These are phyloP conservation scores for Struthidea cinerea DNA, from an alignment of 2,113 vertebrate genomes.

Conservation along the genomic window DNA sequence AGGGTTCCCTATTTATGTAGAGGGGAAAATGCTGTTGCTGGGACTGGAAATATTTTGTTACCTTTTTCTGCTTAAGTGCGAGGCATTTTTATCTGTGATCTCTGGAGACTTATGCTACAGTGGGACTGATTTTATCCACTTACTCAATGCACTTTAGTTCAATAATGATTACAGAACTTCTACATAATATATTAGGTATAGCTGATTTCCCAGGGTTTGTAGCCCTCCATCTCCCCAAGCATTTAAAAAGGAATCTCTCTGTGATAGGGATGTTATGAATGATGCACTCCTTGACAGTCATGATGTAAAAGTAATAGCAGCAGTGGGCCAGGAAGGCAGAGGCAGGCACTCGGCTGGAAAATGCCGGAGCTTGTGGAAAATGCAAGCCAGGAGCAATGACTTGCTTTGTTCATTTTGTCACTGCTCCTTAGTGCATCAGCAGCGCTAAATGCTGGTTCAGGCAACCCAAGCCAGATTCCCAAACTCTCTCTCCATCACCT, in stretches of 20 bases:
- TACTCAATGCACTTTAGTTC: conserved; percentile 68
- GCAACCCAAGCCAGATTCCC: background rate
- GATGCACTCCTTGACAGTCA: background rate
- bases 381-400: background rate
- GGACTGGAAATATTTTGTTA: conserved; percentile 74
- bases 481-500: background rate
- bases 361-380: background rate
- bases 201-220: conserved; percentile 63
- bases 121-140: conserved; percentile 75
- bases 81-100: conserved; percentile 70
- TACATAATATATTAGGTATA: conserved; percentile 71
- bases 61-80: conserved; percentile 59
- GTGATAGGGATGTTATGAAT: conserved; percentile 46
- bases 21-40: conserved; percentile 66
- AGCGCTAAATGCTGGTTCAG: background rate
- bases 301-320: conserved; percentile 27
- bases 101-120: conserved; percentile 70
- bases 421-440: background rate
- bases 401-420: background rate
- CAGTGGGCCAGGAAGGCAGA: background rate
- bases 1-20: conserved; percentile 69
- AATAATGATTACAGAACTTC: conserved; percentile 71
- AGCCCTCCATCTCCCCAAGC: conserved; percentile 44
- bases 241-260: conserved; percentile 12
- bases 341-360: background rate